Evolutionary conservation across 2,113 vertebrate species (phyloP), one percentile per base, ranked within the genome.

Genomic region (Ptilorrhoa leucosticta): DNA sequence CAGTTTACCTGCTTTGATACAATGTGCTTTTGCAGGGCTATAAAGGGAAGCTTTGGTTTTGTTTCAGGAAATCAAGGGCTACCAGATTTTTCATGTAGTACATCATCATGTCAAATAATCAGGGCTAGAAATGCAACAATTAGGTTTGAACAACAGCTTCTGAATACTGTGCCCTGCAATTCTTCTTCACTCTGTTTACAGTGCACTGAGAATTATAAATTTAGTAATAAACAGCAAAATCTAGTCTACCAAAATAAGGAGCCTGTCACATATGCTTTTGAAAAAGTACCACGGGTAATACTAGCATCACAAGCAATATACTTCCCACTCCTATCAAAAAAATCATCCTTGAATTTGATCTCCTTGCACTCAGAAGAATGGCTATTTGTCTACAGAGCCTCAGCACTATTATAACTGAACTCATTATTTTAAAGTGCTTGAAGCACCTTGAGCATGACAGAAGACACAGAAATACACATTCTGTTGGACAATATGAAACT

Each of bases 191-290:
- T 80, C 73, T 90, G 64, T 78, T 96, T 83, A 83, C 44, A 64
- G 28, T 78, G 79, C 64, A 71, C 4, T 81, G 40, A 93, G 66
- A 94, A 84, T 86, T 90, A 93, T 33, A 93, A 73, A 93, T 70
- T 35, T 86, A 96, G 76, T 56, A 69, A 77, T 44, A 91, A 82
- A 80, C 53, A 90, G 76, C 56, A 89, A 83, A 93, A 94, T 40
- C 14, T 68, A 66, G 61, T 20, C 79, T 73, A 70, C 33, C 50
- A 93, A 93, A 82, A 72, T 31, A 87, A 40, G 35, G 7, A 80
- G 35, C 18, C 48, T 84, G 79, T 64, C 42, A 66, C 31, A 83
- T 81, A 83, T 10, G 37, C 69, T 87, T 87, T 23, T 44, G 42
- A 88, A 94, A 92, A 90, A 53, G 54, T 31, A 78, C 8, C 35